Conservation (phyloP, 37 sponge, comb jelly and placozoan genomes). For the Oopsacas minuta region DNA sequence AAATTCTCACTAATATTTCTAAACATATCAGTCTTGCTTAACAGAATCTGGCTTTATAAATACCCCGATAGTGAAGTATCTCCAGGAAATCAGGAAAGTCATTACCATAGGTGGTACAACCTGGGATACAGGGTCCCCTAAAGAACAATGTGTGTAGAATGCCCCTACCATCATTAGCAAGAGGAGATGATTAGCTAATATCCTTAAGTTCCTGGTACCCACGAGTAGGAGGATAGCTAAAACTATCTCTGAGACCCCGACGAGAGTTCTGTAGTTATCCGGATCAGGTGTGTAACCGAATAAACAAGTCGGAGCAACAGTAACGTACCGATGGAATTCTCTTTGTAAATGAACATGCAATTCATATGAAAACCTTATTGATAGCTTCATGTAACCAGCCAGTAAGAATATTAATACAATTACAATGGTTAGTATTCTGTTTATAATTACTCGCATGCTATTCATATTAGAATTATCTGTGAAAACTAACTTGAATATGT, state of each 20-base stretch:
- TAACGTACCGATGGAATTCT: constrained; percentile 30
- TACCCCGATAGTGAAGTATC: neutral
- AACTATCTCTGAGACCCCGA: constrained; percentile 45
- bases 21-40: neutral
- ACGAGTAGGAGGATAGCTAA: constrained; percentile 35
- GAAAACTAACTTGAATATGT: neutral
- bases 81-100: neutral
- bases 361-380: constrained; percentile 24
- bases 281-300: constrained; percentile 34
- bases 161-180: constrained; percentile 72
- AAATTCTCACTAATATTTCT: too few relatives aligned
- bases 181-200: constrained; percentile 31
- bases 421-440: constrained; percentile 23
- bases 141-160: constrained; percentile 37
- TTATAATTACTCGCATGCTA: neutral
- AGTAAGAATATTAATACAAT: constrained; percentile 36
- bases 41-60: neutral
- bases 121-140: constrained; percentile 35
- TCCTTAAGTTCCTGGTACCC: neutral
- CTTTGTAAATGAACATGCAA: constrained; percentile 20
- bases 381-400: constrained; percentile 47
- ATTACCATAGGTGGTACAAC: constrained; percentile 24
- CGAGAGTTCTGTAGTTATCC: constrained; percentile 35
- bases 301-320: constrained; percentile 30
- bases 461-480: neutral